Evolutionary conservation across 2,113 vertebrate genomes (phyloP).

Genomic region (Prochilodus magdalenae): DNA sequence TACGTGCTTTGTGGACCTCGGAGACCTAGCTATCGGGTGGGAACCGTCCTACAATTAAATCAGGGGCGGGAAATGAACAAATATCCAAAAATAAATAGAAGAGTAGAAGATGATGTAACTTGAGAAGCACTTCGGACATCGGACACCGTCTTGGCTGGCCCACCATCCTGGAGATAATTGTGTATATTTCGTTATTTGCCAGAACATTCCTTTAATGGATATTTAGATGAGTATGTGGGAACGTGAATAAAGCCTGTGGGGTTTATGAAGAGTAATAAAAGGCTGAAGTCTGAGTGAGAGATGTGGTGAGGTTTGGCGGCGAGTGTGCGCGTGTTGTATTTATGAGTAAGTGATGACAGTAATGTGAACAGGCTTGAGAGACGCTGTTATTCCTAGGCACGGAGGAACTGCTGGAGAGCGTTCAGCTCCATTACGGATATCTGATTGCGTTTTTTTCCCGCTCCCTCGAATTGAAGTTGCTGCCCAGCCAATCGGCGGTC

Average conservation of each 20-base stretch:
- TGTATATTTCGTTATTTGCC: neutral
- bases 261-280: neutral
- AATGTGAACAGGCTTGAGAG: neutral
- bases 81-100: too few relatives aligned
- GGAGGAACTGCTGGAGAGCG: neutral
- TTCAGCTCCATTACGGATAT: neutral
- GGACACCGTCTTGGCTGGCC: too few relatives aligned
- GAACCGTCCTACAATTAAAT: too few relatives aligned
- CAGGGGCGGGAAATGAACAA: too few relatives aligned
- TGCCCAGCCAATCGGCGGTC: neutral
- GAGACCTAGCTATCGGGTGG: too few relatives aligned
- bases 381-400: neutral
- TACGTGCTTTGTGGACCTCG: too few relatives aligned
- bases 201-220: neutral
- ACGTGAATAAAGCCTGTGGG: neutral
- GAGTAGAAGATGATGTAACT: too few relatives aligned
- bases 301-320: neutral
- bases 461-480: neutral
- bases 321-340: neutral
- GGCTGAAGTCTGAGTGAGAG: neutral
- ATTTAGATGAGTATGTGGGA: neutral
- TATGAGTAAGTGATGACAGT: neutral
- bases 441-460: slow-evolving; percentile 37
- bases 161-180: neutral
- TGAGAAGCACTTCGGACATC: too few relatives aligned